Conservation (phyloP, 2,797 vertebrate genomes). For the Adrianichthys oophorus region DNA sequence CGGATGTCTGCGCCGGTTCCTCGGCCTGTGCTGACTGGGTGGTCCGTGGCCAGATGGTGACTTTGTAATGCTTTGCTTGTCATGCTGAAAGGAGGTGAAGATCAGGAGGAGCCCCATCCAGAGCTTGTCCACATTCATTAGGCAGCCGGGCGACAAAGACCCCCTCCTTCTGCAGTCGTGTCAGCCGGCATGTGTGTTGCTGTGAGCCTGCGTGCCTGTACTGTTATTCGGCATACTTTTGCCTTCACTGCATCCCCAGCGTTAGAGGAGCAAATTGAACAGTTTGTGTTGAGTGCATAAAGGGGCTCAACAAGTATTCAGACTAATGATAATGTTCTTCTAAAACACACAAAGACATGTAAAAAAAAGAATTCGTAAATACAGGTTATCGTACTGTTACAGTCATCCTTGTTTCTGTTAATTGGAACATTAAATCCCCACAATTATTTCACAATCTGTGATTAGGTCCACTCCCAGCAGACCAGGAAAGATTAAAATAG, state of each 20-base stretch:
- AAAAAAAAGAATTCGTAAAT: no score
- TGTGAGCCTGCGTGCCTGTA: slow-evolving; percentile 8
- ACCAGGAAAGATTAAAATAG: not conserved
- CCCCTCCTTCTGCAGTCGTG: slow-evolving; percentile 16
- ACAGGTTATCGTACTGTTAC: no score
- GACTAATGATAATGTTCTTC: not conserved
- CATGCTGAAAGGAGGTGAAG: slow-evolving; percentile 34
- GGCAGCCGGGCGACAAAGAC: slow-evolving; percentile 34
- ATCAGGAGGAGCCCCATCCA: slow-evolving; percentile 53
- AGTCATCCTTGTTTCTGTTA: slow-evolving; percentile 2
- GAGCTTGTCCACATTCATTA: slow-evolving; percentile 62
- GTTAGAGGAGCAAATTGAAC: slow-evolving; percentile 27
- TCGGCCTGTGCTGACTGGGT: slow-evolving; percentile 31
- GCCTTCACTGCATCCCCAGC: not conserved
- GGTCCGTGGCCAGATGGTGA: slow-evolving; percentile 55
- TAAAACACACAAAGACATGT: not conserved
- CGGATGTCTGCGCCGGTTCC: slow-evolving; percentile 1
- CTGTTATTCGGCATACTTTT: slow-evolving; percentile 31
- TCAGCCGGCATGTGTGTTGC: slow-evolving; percentile 13
- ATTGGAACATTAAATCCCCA: slow-evolving; percentile 16
- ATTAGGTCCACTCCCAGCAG: not conserved
- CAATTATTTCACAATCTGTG: slow-evolving; percentile 12
- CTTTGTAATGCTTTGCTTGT: slow-evolving; percentile 30
- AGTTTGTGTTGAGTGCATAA: slow-evolving; percentile 15
- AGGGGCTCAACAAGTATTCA: slow-evolving; percentile 1